Conservation (phyloP, 1,140 invertebrate genomes). For the Calephelis nemesis region DNA sequence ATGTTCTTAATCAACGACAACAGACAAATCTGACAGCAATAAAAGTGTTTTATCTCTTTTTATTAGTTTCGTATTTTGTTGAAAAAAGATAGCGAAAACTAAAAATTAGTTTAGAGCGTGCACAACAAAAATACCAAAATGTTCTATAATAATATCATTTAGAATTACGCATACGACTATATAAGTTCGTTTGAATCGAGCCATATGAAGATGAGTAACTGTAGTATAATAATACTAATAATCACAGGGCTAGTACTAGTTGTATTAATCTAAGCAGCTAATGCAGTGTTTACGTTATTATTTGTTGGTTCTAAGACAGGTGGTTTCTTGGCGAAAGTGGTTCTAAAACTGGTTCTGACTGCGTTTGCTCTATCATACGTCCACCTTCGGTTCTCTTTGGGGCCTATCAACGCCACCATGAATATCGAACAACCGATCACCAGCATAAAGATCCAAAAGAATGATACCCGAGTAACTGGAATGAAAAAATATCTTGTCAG, state of each 20-base stretch:
- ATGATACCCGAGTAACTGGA: slow-evolving; percentile 6
- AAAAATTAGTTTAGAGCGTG: too few relatives aligned
- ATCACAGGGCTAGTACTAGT: too few relatives aligned
- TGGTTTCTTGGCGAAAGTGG: slow-evolving; percentile 1
- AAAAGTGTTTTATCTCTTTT: too few relatives aligned
- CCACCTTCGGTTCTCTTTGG: slow-evolving; percentile 3
- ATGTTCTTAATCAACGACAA: too few relatives aligned
- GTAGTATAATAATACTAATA: not conserved
- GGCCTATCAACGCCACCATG: slow-evolving; percentile 3
- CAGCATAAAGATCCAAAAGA: slow-evolving; percentile 13
- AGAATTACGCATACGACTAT: too few relatives aligned
- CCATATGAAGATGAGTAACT: not conserved
- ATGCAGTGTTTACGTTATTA: not conserved
- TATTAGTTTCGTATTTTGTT: too few relatives aligned
- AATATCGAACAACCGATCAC: slow-evolving; percentile 1
- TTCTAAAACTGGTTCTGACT: slow-evolving; percentile 6
- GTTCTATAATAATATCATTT: too few relatives aligned
- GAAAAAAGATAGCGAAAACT: too few relatives aligned
- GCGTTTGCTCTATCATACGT: slow-evolving; percentile 9
- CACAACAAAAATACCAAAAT: too few relatives aligned
- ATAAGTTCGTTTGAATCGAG: too few relatives aligned
- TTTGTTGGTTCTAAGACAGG: not conserved
- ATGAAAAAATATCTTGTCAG: not conserved
- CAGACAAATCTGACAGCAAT: too few relatives aligned
- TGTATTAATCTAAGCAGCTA: not conserved